A percentile compares a stretch with the other conserved stretches of the same genome.
Evolutionary conservation across 2,797 vertebrate genomes (phyloP).

Genomic region (Tadarida brasiliensis): DNA sequence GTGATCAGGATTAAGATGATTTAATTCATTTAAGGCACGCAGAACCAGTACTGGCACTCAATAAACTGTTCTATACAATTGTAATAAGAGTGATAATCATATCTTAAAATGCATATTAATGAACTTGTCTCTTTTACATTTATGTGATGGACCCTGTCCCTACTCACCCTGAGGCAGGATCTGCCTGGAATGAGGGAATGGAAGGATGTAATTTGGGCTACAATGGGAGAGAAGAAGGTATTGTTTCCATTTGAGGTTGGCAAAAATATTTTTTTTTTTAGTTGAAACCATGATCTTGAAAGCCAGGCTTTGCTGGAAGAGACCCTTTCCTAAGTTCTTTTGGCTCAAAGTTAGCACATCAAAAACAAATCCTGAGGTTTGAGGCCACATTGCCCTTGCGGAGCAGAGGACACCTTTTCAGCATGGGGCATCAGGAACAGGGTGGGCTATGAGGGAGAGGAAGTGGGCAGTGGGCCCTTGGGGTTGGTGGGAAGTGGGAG

Average conservation of each 20-base stretch:
- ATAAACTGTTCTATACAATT: neutral
- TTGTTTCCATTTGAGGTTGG: neutral
- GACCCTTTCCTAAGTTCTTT: neutral
- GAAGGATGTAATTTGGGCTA: neutral
- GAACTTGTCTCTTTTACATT: neutral
- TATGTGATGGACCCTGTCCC: neutral
- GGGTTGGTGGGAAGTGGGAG: neutral
- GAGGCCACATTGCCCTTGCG: neutral
- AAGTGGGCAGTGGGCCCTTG: neutral
- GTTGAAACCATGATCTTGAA: neutral
- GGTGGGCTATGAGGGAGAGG: neutral
- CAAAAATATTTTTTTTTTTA: neutral
- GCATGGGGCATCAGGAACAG: neutral
- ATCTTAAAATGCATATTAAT: neutral
- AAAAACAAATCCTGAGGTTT: neutral
- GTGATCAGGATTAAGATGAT: neutral
- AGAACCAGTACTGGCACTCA: neutral
- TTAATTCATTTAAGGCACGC: neutral
- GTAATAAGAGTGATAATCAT: neutral
- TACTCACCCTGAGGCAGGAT: neutral
- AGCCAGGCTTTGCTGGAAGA: neutral
- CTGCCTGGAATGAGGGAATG: neutral
- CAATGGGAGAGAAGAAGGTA: neutral
- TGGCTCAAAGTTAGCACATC: neutral
- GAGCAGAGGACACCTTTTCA: neutral